Percentiles rank a stretch among this genome's conserved stretches.
phyloP scores from a whole-genome alignment of 1,140 invertebrate species.

The Panagrolaimus sp. region DNA sequence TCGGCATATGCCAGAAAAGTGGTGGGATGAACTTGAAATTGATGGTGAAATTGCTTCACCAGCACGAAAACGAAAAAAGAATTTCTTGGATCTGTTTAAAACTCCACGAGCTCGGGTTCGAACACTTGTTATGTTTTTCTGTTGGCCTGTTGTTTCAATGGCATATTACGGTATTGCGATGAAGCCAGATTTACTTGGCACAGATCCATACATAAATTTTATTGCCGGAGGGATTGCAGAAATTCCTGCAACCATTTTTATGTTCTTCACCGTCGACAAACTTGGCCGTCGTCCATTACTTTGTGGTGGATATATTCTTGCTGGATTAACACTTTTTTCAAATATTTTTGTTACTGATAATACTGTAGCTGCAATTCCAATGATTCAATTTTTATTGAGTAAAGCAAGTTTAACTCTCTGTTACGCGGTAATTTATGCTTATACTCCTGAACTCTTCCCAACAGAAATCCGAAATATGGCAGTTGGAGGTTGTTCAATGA shows the following conservation, averaged over 20 bases:
- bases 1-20: constrained; percentile 47
- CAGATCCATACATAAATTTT: constrained; percentile 54
- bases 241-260: constrained; percentile 53
- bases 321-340: constrained; percentile 47
- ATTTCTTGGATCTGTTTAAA: constrained; percentile 49
- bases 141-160: constrained; percentile 58
- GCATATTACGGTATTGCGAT: constrained; percentile 60
- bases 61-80: constrained; percentile 36
- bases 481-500: constrained; percentile 63
- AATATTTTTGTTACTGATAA: constrained; percentile 43
- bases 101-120: constrained; percentile 48
- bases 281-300: constrained; percentile 50
- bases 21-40: constrained; percentile 53
- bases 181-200: constrained; percentile 55
- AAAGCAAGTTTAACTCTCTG: constrained; percentile 59
- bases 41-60: constrained; percentile 6
- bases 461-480: constrained; percentile 62
- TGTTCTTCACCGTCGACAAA: constrained; percentile 50
- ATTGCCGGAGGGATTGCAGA: constrained; percentile 49
- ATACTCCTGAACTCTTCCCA: constrained; percentile 63
- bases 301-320: constrained; percentile 44
- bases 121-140: constrained; percentile 30
- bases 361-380: constrained; percentile 27
- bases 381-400: constrained; percentile 53
- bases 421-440: constrained; percentile 56